Percentiles rank a stretch among this genome's conserved stretches.
Evolutionary conservation across 2,888 invertebrate species (phyloP).

Genomic region (Apotomis turbidana): DNA sequence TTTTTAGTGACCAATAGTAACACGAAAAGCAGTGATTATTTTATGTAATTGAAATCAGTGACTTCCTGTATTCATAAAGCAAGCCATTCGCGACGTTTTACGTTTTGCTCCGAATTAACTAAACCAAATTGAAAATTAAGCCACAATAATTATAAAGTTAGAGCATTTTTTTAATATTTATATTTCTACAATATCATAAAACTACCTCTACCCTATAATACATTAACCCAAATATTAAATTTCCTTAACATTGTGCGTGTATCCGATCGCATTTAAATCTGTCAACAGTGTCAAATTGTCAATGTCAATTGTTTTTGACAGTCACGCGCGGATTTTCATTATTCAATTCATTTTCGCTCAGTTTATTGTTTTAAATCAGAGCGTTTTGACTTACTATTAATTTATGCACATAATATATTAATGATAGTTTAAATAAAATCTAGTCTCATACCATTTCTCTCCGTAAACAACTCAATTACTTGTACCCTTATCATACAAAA

Average conservation of each 20-base stretch:
- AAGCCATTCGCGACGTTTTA: background rate
- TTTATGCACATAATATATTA: background rate
- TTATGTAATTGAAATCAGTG: constrained; percentile 17
- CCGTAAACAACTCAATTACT: background rate
- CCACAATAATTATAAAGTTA: no score
- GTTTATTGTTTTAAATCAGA: constrained; percentile 5
- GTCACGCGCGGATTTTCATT: constrained; percentile 38
- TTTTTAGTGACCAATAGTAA: background rate
- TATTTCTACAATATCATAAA: no score
- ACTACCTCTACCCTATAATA: no score
- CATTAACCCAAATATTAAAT: no score
- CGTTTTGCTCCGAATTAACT: background rate
- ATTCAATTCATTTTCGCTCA: constrained; percentile 2
- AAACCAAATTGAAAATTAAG: no score
- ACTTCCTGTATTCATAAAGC: constrained; percentile 12
- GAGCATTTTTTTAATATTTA: no score
- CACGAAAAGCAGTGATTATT: background rate
- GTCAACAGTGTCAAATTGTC: background rate
- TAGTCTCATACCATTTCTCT: background rate
- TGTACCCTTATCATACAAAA: background rate
- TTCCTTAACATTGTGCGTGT: background rate
- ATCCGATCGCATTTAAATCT: constrained; percentile 6
- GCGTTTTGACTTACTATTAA: background rate
- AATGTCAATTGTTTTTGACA: constrained; percentile 22
- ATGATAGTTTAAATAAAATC: background rate